A percentile compares a stretch with the other conserved stretches of the same genome.
Conservation (phyloP, 2,888 invertebrate species). For the Thera britannica region DNA sequence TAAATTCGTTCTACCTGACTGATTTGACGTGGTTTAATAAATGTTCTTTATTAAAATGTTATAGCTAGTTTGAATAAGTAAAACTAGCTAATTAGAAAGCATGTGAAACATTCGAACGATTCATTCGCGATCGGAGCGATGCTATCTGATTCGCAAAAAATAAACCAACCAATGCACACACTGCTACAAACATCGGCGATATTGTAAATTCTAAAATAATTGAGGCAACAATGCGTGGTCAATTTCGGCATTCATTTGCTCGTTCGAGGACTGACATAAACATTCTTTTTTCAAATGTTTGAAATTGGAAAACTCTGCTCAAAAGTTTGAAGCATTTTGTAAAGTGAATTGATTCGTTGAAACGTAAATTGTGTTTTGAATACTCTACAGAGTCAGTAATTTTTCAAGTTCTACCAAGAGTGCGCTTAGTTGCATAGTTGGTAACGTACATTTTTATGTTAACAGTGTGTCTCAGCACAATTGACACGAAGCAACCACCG, state of each 20-base stretch:
- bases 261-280: conserved; percentile 23
- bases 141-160: conserved; percentile 49
- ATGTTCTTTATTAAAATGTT: conserved; percentile 46
- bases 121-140: conserved; percentile 46
- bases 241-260: conserved; percentile 24
- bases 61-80: conserved; percentile 40
- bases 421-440: neutral
- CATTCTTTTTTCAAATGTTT: conserved; percentile 13
- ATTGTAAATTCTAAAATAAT: conserved; percentile 19
- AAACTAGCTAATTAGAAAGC: conserved; percentile 59
- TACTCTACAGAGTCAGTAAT: too few species aligned
- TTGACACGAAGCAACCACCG: conserved; percentile 72
- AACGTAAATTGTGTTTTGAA: neutral
- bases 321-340: neutral
- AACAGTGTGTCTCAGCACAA: conserved; percentile 54
- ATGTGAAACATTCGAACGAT: conserved; percentile 54
- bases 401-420: neutral
- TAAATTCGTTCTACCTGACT: conserved; percentile 8
- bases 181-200: conserved; percentile 37
- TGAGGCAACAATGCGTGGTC: conserved; percentile 18
- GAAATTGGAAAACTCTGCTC: conserved; percentile 6
- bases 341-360: neutral
- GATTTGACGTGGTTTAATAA: conserved; percentile 17
- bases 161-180: conserved; percentile 48
- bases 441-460: neutral